Conservation (phyloP, 2,797 vertebrate genomes). For the Coregonus sp. region DNA sequence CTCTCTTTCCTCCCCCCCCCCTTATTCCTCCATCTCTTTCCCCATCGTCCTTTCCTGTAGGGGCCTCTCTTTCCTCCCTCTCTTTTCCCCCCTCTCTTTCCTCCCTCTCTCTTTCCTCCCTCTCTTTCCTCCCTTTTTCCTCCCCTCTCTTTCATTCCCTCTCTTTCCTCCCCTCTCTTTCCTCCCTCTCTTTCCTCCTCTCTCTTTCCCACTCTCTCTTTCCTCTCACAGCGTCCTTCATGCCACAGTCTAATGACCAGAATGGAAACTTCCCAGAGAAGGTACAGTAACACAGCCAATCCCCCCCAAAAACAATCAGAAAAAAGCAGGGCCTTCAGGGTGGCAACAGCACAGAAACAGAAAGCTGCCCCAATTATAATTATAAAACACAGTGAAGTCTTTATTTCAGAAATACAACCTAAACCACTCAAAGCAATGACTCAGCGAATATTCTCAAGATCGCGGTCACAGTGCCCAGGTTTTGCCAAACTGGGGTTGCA, state of each 20-base stretch:
- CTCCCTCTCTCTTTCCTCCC: too few species aligned
- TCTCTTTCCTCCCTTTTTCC: too few species aligned
- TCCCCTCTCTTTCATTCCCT: too few species aligned
- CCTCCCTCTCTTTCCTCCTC: background rate
- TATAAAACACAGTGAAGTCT: conserved; percentile 70
- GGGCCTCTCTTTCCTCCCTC: too few species aligned
- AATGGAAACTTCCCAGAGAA: conserved; percentile 72
- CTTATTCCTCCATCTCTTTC: too few species aligned
- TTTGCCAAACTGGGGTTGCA: conserved; percentile 63
- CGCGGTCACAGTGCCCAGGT: conserved; percentile 62
- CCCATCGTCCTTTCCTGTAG: too few species aligned
- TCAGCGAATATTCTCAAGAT: conserved; percentile 66
- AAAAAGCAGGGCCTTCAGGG: conserved; percentile 57
- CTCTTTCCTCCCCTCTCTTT: too few species aligned
- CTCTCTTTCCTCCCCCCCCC: too few species aligned
- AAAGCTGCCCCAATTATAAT: conserved; percentile 72
- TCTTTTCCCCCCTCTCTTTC: too few species aligned
- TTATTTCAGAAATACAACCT: conserved; percentile 64
- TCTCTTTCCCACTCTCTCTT: conserved; percentile 14
- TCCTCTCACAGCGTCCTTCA: conserved; percentile 69
- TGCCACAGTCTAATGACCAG: conserved; percentile 64
- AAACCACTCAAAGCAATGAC: conserved; percentile 71
- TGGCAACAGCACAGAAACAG: conserved; percentile 27
- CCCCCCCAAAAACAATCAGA: background rate
- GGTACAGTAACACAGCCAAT: conserved; percentile 69